Base-by-base conservation (phyloP, 2,113 vertebrate species). In the Actenoides lindsayi region DNA sequence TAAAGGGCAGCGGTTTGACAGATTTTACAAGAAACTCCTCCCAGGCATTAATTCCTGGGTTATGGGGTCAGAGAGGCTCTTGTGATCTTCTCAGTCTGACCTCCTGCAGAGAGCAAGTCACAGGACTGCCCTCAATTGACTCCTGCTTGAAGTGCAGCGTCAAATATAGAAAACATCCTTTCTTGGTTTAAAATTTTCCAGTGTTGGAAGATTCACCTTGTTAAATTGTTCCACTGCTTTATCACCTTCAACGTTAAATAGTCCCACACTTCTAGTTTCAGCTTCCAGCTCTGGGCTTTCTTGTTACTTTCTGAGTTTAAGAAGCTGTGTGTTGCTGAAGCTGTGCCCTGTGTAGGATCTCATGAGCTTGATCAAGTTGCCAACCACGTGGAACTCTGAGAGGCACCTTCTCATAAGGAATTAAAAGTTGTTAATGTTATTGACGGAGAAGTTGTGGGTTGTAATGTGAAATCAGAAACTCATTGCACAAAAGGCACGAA, bases 1-100 rank as follows among this genome's bases (percentile, higher is more conserved):
- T 93, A 93, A 96, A 91, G 93, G 87, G 35, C 74, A 87, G 53
- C 27, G 3, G 42, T 84, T 79, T 89, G 53, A 73, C 46, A 83
- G 74, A 83, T 77, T 75, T 90, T 88, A 91, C 87, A 88, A 87
- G 75, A 90, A 93, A 76, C 70, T 89, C 87, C 82, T 96, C 71
- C 75, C 44, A 95, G 50, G 79, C 67, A 67, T 91, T 94, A 94
- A 92, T 83, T 93, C 92, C 37, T 73, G 75, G 87, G 89, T 96
- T 96, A 73, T 48, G 53, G 62, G 77, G 79, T 96, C 82, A 88
- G 59, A 86, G n/a, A 59, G 42, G 46, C 78, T 85, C 54, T 57
- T 93, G 41, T 94, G 87, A 96, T 96, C 84, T 81, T 86, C 71
- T 88, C 48, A 37, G 28, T 54, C 78, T 86, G 78, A 88, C 63